Evolutionary conservation across 2,113 vertebrate species (phyloP).

Genomic region (Gymnarchus niloticus): DNA sequence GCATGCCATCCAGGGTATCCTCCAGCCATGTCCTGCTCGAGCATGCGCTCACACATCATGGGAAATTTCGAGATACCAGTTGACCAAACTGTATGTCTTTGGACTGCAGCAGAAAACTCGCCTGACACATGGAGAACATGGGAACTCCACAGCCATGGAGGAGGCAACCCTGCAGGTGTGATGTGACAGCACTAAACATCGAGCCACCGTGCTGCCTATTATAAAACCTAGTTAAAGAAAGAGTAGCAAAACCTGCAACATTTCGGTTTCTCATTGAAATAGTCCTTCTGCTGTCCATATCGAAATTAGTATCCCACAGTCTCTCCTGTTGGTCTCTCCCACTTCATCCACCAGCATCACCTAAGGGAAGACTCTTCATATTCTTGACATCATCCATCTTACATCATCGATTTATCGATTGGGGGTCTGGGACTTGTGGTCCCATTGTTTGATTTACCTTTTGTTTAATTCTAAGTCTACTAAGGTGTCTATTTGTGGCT

Average conservation of each 20-base stretch:
- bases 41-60: no score
- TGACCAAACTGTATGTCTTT: no score
- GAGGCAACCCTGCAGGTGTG: neutral
- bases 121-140: no score
- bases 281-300: neutral
- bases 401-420: neutral
- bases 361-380: neutral
- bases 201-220: neutral
- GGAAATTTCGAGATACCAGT: no score
- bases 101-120: no score
- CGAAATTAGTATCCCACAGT: neutral
- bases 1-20: neutral
- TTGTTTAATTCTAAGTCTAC: no score
- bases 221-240: neutral
- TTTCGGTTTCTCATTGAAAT: neutral
- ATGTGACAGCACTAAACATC: neutral
- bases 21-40: no score
- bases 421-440: neutral
- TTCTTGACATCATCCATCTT: neutral
- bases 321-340: neutral
- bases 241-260: neutral
- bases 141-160: no score
- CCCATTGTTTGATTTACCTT: neutral
- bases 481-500: neutral
- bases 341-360: neutral